A percentile compares a stretch with the other conserved stretches of the same genome.
Evolutionary conservation across 2,797 vertebrate genomes (phyloP).

Genomic region (Hyperoplus immaculatus): DNA sequence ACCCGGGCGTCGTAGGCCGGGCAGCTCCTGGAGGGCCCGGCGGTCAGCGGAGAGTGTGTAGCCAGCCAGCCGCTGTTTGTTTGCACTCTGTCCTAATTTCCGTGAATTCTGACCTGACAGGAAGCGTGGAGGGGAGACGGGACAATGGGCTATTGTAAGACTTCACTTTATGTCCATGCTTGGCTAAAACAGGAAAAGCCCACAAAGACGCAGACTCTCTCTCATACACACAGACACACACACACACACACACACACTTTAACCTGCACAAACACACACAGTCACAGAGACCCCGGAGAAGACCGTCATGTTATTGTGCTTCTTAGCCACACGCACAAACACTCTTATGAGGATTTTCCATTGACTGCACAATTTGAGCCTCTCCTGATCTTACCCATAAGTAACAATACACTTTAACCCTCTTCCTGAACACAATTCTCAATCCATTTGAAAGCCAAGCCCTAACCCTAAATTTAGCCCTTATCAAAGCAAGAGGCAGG

Average conservation of each 20-base stretch:
- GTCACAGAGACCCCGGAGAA: slow-evolving; percentile 8
- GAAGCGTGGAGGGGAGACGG: slow-evolving; percentile 78
- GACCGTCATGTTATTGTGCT: slow-evolving; percentile 4
- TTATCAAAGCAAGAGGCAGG: not conserved
- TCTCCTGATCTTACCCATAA: not conserved
- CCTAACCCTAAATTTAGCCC: not conserved
- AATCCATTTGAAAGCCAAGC: not conserved
- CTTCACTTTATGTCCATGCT: slow-evolving; percentile 71
- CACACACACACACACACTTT: slow-evolving; percentile 32
- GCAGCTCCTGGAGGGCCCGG: slow-evolving; percentile 66
- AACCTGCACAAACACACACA: slow-evolving; percentile 36
- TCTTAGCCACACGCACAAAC: slow-evolving; percentile 6
- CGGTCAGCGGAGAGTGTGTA: slow-evolving; percentile 71
- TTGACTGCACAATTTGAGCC: not conserved
- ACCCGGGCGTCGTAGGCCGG: slow-evolving; percentile 44
- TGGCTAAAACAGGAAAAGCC: slow-evolving; percentile 83
- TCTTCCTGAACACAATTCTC: not conserved
- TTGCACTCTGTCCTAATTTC: slow-evolving; percentile 86
- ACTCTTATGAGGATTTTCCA: slow-evolving; percentile 6
- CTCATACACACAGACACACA: too few species aligned
- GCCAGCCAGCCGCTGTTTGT: slow-evolving; percentile 80
- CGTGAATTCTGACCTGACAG: slow-evolving; percentile 87
- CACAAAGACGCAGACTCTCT: slow-evolving; percentile 33
- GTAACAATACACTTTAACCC: not conserved
- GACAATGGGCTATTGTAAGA: slow-evolving; percentile 88